Percentiles rank a stretch among this genome's conserved stretches.
Evolutionary conservation across 1,140 invertebrate genomes (phyloP).

Genomic region (Drosophila lini): DNA sequence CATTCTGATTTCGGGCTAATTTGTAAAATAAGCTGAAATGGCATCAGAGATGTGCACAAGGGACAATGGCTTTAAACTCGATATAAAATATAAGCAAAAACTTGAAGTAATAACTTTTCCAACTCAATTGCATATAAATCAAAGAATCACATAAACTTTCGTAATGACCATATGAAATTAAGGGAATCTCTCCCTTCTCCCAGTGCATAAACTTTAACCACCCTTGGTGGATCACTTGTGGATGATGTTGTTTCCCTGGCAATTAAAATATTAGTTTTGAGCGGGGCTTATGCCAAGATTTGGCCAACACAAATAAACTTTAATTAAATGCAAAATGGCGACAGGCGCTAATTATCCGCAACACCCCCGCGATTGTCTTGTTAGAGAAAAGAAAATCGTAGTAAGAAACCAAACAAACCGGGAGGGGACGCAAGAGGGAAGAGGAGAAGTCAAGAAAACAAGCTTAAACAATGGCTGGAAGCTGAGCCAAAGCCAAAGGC

Average conservation of each 20-base stretch:
- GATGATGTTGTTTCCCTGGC: conserved; percentile 50
- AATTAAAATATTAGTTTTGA: conserved; percentile 77
- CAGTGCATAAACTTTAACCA: conserved; percentile 8
- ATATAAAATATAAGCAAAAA: neutral
- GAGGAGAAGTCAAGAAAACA: conserved; percentile 34
- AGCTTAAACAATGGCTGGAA: conserved; percentile 57
- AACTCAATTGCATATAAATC: neutral
- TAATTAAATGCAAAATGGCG: conserved; percentile 68
- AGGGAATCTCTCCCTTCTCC: neutral
- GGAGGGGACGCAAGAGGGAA: neutral
- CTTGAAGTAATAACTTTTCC: neutral
- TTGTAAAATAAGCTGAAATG: conserved; percentile 66
- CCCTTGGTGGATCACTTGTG: conserved; percentile 12
- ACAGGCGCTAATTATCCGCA: conserved; percentile 69
- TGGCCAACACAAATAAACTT: conserved; percentile 49
- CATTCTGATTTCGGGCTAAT: conserved; percentile 55
- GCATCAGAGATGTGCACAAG: conserved; percentile 2
- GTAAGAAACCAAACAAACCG: conserved; percentile 26
- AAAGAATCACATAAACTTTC: neutral
- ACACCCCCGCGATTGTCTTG: conserved; percentile 25
- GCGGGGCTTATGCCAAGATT: conserved; percentile 52
- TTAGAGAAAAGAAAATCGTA: conserved; percentile 19
- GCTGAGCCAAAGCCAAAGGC: conserved; percentile 22
- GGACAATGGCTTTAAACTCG: neutral
- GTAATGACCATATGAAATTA: no score